phyloP scores from a whole-genome alignment of 2,888 invertebrate genomes.

The Barypeithes pellucidus region DNA sequence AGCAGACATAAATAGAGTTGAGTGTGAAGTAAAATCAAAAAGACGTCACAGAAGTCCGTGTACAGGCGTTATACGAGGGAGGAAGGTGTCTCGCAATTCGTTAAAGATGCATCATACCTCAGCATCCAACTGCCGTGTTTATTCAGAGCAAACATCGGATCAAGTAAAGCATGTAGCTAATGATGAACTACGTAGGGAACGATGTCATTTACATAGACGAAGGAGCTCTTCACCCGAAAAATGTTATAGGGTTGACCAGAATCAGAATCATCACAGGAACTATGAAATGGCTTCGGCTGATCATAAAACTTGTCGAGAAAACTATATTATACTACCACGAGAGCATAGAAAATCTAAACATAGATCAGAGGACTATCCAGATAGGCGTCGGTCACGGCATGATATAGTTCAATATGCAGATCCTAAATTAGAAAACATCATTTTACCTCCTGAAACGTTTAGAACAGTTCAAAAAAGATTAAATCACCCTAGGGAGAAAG shows the following conservation, averaged over 20 bases:
- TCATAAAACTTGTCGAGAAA: not conserved
- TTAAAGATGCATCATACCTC: slow-evolving; percentile 19
- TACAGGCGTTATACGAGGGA: not conserved
- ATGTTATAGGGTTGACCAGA: not conserved
- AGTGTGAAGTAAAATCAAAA: not conserved
- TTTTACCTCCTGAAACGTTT: slow-evolving; percentile 39
- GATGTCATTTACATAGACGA: not conserved
- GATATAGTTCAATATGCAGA: not conserved
- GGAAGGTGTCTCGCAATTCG: not conserved
- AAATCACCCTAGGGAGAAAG: not conserved
- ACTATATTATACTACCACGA: slow-evolving; percentile 7
- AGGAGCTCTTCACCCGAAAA: slow-evolving; percentile 11
- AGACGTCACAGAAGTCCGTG: not conserved
- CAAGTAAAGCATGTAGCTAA: slow-evolving; percentile 10
- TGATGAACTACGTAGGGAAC: slow-evolving; percentile 15
- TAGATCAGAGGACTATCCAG: not conserved
- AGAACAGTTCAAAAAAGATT: not conserved
- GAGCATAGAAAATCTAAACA: not conserved
- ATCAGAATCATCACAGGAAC: not conserved
- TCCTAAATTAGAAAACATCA: slow-evolving; percentile 25
- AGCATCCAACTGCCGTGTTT: slow-evolving; percentile 12
- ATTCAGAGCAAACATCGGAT: no score
- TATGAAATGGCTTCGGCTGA: not conserved
- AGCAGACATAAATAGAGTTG: not conserved
- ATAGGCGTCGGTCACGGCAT: slow-evolving; percentile 2